A percentile compares a stretch with the other conserved stretches of the same genome.
Conservation (phyloP, 2,113 vertebrate genomes). For the Colinus virginianus region DNA sequence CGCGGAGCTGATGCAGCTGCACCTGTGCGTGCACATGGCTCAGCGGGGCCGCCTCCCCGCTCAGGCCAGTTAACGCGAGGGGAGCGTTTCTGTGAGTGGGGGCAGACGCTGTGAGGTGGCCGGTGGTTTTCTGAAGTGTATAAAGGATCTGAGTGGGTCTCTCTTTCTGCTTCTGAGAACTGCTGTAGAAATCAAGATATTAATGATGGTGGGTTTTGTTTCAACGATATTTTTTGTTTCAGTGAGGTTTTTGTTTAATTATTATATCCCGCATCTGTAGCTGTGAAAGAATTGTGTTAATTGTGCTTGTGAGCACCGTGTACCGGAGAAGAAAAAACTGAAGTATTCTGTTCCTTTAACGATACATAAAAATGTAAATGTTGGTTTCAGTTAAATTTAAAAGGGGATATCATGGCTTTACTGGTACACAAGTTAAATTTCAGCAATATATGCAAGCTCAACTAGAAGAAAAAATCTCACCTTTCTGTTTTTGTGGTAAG, state of each 20-base stretch:
- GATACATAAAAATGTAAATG: not conserved
- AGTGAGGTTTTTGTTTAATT: not conserved
- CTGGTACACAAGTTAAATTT: not conserved
- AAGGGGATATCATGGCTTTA: not conserved
- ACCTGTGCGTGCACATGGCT: fast-evolving
- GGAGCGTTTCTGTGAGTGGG: not conserved
- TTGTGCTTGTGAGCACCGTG: slow-evolving; percentile 88
- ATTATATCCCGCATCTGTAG: slow-evolving; percentile 73
- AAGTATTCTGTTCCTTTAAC: not conserved
- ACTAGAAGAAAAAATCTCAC: not conserved
- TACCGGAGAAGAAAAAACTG: slow-evolving; percentile 89
- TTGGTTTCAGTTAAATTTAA: not conserved
- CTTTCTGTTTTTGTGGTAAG: not conserved
- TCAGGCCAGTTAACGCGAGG: not conserved
- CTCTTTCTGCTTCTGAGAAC: not conserved
- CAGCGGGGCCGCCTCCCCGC: not conserved
- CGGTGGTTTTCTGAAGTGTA: not conserved
- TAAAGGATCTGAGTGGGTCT: not conserved
- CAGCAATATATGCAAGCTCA: not conserved
- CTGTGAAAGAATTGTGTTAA: slow-evolving; percentile 88
- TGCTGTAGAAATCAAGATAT: not conserved
- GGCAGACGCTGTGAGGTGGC: not conserved
- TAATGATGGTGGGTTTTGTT: not conserved
- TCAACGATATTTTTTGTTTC: not conserved
- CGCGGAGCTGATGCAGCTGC: not conserved